Conservation (phyloP, 2,888 invertebrate genomes). For the Thera obeliscata region DNA sequence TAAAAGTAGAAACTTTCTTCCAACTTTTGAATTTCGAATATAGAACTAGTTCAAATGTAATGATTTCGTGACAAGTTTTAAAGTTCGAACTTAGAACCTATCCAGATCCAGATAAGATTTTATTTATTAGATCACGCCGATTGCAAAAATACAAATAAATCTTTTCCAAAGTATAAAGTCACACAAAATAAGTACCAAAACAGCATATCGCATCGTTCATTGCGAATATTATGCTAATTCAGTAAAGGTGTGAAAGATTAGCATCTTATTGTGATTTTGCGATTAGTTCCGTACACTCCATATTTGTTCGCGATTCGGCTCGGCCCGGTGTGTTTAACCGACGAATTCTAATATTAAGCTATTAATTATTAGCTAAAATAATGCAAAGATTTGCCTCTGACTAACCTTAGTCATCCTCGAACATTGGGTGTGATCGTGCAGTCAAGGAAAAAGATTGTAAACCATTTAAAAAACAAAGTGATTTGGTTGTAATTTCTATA, state of each 20-base stretch:
- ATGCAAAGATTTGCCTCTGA: not conserved
- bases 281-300: conserved; percentile 74
- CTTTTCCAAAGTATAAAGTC: not conserved
- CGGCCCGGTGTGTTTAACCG: conserved; percentile 71
- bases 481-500: too few species aligned
- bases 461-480: too few species aligned
- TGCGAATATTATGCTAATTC: conserved; percentile 72
- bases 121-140: too few species aligned
- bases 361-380: not conserved
- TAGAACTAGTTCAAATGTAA: not conserved
- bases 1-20: not conserved
- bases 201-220: conserved; percentile 34
- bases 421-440: not conserved
- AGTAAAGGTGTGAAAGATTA: conserved; percentile 82
- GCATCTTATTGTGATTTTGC: conserved; percentile 77
- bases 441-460: too few species aligned
- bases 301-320: conserved; percentile 75
- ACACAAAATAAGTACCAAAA: conserved; percentile 10
- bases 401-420: not conserved
- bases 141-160: not conserved
- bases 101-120: too few species aligned
- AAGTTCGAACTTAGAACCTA: too few species aligned
- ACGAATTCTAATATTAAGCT: conserved; percentile 5
- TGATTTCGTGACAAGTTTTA: too few species aligned
- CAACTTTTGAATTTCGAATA: not conserved